Base-by-base conservation (phyloP, 2,113 vertebrate species). In the Porphyrio hochstetteri region DNA sequence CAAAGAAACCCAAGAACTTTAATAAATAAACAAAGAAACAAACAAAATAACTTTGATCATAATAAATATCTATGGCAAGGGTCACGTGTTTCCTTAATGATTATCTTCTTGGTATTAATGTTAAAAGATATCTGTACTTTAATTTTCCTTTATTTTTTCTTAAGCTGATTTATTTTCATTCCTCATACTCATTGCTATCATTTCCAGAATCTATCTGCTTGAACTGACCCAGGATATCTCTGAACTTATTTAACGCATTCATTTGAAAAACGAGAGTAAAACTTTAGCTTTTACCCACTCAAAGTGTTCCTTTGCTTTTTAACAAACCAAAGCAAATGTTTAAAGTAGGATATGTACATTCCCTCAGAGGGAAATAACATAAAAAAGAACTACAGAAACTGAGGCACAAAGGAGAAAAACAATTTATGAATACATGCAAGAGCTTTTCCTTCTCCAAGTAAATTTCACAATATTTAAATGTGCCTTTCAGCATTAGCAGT, bases 401-500 rank as follows among this genome's bases (percentile, higher is more conserved):
- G 92, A 94, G 52, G 38, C 87, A 93, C 59, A 77, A 88, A 94
- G 50, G 65, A 77, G 80, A 96, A 48, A 79, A 97, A 56, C 76
- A 85, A 84, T 96, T 95, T 94, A 95, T 91, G 79, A 95, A 94
- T 88, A 84, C 68, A 92, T 86, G 79, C 59, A 97, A 97, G 84
- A 96, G 77, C 50, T 82, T 91, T 95, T 86, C 52, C 53, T 88
- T 92, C 76, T 93, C 55, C 93, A 93, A 97, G 77, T 97, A 97
- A 96, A 97, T 95, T 97, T 89, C 90, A 91, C 86, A 95, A 95
- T 96, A 98, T 97, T 98, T 97, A 97, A 98, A 98, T 97, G 55
- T 92, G 84, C 82, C 90, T 98, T 95, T 98, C 94, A 98, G 93
- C 92, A 92, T 95, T 93, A 98, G 78, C 83, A 97, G 89, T 91